Evolutionary conservation across 2,797 vertebrate genomes (phyloP).

Genomic region (Lithobates sylvaticus): DNA sequence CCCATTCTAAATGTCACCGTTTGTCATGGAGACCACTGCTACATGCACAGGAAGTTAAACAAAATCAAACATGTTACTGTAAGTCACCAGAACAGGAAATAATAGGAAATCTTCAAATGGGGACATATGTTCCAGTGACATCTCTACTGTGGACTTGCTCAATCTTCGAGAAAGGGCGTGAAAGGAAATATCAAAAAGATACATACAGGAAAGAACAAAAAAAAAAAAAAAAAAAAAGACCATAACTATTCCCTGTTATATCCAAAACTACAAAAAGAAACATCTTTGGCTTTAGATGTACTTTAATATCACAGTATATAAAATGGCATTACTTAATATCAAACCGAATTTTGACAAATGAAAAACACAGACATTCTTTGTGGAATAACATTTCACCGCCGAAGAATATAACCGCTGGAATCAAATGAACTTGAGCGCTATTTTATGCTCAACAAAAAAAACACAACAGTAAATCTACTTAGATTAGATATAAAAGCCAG

Average conservation of each 20-base stretch:
- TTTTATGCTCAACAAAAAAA: constrained; percentile 9
- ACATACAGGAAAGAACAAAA: no score
- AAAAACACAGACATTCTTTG: background rate
- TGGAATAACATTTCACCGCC: background rate
- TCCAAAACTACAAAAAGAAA: background rate
- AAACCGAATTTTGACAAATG: background rate
- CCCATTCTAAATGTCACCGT: no score
- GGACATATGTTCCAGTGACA: no score
- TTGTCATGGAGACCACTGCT: no score
- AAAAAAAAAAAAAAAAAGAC: no score
- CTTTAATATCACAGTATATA: constrained; percentile 20
- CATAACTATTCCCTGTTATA: background rate
- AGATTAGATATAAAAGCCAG: constrained; percentile 43
- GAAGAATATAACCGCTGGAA: constrained; percentile 5
- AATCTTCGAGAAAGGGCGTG: no score
- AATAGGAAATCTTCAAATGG: no score
- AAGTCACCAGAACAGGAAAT: no score
- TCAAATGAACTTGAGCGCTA: background rate
- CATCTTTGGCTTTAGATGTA: background rate
- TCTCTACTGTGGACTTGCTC: no score
- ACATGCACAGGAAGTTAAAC: no score
- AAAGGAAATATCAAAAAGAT: no score
- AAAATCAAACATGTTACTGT: no score
- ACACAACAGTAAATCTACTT: constrained; percentile 32
- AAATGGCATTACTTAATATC: background rate